These are phyloP conservation scores for Neosilurus hyrtlii DNA, from an alignment of 2,797 vertebrate genomes.

Conservation along the genomic window DNA sequence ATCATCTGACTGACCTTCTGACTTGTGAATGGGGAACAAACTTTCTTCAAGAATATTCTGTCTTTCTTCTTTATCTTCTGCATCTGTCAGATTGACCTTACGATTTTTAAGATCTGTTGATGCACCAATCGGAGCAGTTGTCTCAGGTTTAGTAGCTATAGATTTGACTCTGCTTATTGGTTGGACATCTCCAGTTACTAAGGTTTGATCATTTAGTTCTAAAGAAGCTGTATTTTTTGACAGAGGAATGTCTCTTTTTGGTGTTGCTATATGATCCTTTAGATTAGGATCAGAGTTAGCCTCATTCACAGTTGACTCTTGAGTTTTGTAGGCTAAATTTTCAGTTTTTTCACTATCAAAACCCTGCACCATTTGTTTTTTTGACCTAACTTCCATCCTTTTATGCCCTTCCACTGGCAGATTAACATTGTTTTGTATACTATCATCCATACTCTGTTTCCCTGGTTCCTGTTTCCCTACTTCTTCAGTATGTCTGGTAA, in stretches of 20 bases:
- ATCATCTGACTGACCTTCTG: not conserved
- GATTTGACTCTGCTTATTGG: not conserved
- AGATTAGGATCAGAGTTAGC: not conserved
- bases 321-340: not conserved
- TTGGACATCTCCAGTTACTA: not conserved
- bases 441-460: not conserved
- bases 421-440: not conserved
- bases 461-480: not conserved
- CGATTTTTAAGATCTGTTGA: not conserved
- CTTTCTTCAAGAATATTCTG: not conserved
- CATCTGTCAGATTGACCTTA: not conserved
- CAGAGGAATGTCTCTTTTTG: not conserved
- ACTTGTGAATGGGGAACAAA: not conserved
- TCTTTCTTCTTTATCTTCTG: not conserved
- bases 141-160: not conserved
- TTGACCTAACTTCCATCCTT: not conserved
- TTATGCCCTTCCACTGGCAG: not conserved
- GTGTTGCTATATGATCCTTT: not conserved
- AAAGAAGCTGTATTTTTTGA: not conserved
- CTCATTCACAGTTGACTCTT: not conserved
- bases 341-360: constrained; percentile 5
- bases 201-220: not conserved
- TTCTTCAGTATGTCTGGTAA: not conserved
- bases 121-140: too few relatives aligned
- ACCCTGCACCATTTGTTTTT: not conserved